Evolutionary conservation across 2,888 invertebrate genomes (phyloP).

Genomic region (Muschampia plurimacula): DNA sequence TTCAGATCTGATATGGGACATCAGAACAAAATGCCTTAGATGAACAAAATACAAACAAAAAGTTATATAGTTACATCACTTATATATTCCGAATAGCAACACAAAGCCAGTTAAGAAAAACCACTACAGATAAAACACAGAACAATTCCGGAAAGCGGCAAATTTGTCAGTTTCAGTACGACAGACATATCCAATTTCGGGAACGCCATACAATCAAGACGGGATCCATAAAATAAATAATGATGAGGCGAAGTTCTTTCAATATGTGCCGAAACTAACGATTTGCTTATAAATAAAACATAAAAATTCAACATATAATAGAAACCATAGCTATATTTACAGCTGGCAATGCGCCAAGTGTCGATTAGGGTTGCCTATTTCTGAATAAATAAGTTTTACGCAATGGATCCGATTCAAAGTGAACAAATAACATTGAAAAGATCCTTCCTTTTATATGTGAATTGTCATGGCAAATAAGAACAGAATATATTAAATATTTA

Average conservation of each 20-base stretch:
- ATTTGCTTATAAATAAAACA: constrained; percentile 33
- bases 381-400: not conserved
- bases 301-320: constrained; percentile 17
- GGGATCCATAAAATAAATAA: constrained; percentile 35
- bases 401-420: not conserved
- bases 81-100: too few species aligned
- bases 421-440: too few species aligned
- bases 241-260: constrained; percentile 29
- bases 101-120: not conserved
- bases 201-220: constrained; percentile 22
- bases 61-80: too few species aligned
- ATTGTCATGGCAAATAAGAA: too few species aligned
- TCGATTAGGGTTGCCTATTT: constrained; percentile 8
- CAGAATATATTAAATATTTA: too few species aligned
- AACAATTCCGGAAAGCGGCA: constrained; percentile 8
- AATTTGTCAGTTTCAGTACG: constrained; percentile 10
- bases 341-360: constrained; percentile 10
- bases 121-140: not conserved
- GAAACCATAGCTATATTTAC: constrained; percentile 4
- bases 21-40: too few species aligned
- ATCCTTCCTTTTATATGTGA: too few species aligned
- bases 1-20: too few species aligned
- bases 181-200: constrained; percentile 12
- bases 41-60: too few species aligned
- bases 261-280: constrained; percentile 30